A percentile compares a stretch with the other conserved stretches of the same genome.
These are phyloP conservation scores for Agriopis marginaria DNA, from an alignment of 2,888 invertebrate genomes.

Conservation along the genomic window DNA sequence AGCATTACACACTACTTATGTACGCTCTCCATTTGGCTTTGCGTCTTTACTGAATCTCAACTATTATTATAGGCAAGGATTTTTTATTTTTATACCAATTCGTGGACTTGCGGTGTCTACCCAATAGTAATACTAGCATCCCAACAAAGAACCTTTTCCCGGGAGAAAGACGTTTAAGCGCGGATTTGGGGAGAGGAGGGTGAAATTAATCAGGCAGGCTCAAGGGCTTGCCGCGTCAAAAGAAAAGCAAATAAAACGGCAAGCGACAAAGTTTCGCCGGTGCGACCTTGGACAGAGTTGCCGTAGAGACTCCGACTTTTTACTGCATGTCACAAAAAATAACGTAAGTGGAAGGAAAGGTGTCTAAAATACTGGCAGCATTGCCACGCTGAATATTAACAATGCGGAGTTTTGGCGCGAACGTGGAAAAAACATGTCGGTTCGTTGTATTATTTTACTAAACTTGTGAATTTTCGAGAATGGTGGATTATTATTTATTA, in stretches of 20 bases:
- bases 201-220: constrained; percentile 84
- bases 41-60: too few species aligned
- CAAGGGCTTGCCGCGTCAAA: constrained; percentile 84
- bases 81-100: neutral
- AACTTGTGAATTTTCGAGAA: too few species aligned
- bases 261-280: constrained; percentile 82
- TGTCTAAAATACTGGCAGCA: too few species aligned
- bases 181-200: constrained; percentile 60
- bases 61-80: neutral
- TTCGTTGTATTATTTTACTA: too few species aligned
- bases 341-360: too few species aligned
- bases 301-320: constrained; percentile 50
- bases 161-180: constrained; percentile 37
- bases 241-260: constrained; percentile 86
- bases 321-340: neutral
- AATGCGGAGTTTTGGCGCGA: too few species aligned
- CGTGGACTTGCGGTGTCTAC: neutral
- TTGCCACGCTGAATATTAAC: too few species aligned
- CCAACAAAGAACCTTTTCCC: constrained; percentile 26
- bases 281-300: constrained; percentile 45
- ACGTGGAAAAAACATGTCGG: too few species aligned
- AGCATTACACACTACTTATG: too few species aligned
- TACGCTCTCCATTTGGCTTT: too few species aligned
- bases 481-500: too few species aligned
- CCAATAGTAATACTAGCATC: constrained; percentile 7